Conservation (phyloP, 2,797 vertebrate genomes). For the Trachops cirrhosus region DNA sequence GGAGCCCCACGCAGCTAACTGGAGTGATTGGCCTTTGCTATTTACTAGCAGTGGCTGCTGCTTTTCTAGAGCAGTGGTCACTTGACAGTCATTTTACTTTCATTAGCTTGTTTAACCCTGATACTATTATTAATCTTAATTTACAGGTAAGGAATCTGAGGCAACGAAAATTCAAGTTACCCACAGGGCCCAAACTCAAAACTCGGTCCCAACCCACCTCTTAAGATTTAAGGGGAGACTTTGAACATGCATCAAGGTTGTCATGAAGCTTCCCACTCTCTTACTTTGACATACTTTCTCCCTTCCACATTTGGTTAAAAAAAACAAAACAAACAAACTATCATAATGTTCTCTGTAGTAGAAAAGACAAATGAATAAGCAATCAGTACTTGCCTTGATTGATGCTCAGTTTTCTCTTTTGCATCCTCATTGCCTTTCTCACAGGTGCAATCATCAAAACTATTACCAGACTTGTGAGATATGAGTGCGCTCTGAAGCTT, state of each 20-base stretch:
- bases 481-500: neutral
- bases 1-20: neutral
- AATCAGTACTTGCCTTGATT: neutral
- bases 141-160: neutral
- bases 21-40: neutral
- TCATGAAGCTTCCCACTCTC: neutral
- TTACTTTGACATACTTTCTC: neutral
- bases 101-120: neutral
- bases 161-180: neutral
- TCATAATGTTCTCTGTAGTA: neutral
- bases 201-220: neutral
- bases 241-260: neutral
- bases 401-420: neutral
- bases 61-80: neutral
- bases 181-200: neutral
- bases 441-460: neutral
- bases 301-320: neutral
- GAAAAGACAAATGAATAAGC: neutral
- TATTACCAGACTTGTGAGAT: neutral
- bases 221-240: neutral
- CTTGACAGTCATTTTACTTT: neutral
- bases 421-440: neutral
- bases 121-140: neutral
- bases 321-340: neutral
- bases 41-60: neutral